These are phyloP conservation scores for Regulus satrapa DNA, from an alignment of 2,113 vertebrate species.

Conservation along the genomic window DNA sequence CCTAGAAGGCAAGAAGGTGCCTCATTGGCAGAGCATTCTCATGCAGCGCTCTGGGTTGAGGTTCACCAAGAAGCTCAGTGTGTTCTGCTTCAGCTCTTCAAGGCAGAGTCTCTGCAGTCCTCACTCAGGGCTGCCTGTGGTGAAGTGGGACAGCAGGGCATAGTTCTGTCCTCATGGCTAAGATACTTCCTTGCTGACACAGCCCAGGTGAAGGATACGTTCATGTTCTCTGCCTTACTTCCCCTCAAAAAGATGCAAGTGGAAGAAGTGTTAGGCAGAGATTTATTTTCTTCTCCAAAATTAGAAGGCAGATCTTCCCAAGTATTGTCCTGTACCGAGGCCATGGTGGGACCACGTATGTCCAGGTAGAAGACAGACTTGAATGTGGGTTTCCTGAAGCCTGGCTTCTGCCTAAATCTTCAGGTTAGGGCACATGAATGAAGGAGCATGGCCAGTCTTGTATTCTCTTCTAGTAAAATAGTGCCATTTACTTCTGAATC, in stretches of 20 bases:
- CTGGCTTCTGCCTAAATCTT: background rate
- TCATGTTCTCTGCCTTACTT: background rate
- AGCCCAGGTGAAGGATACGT: background rate
- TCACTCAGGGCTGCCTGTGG: accelerated
- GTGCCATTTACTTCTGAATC: background rate
- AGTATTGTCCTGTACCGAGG: background rate
- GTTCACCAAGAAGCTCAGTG: background rate
- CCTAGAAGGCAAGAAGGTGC: background rate
- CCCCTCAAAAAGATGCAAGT: background rate
- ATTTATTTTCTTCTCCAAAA: background rate
- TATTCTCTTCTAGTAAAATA: background rate
- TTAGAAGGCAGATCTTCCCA: background rate
- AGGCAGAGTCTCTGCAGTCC: background rate
- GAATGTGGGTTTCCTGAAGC: background rate
- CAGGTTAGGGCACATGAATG: background rate
- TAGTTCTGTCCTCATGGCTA: background rate
- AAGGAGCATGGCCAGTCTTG: background rate
- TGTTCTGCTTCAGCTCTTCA: background rate
- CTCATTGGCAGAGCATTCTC: background rate
- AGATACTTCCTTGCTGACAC: background rate
- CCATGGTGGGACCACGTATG: background rate
- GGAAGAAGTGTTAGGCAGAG: background rate
- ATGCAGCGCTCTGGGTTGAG: background rate
- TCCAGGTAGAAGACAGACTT: background rate
- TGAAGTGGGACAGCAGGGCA: background rate